These are phyloP conservation scores for Philopedon plagiatum DNA, from an alignment of 2,888 invertebrate genomes.

Conservation along the genomic window DNA sequence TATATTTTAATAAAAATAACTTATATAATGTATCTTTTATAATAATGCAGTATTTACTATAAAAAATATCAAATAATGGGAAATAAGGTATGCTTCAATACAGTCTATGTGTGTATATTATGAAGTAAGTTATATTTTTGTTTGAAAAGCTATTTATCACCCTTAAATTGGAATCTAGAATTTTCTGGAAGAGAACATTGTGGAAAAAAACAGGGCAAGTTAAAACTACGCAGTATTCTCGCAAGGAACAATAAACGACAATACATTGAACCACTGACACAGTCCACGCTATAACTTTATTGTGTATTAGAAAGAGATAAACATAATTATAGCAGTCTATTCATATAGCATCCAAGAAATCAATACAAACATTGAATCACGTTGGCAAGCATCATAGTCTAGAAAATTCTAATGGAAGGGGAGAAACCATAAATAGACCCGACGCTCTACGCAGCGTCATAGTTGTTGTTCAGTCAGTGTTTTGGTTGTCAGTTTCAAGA, in stretches of 20 bases:
- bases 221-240: constrained; percentile 27
- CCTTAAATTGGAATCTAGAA: constrained; percentile 6
- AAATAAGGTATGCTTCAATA: too few species aligned
- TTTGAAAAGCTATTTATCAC: neutral
- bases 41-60: too few species aligned
- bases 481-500: constrained; percentile 17
- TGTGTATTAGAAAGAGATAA: constrained; percentile 13
- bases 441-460: neutral
- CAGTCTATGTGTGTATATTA: neutral
- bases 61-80: too few species aligned
- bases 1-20: too few species aligned
- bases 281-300: neutral
- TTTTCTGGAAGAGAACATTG: neutral
- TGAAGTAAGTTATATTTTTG: neutral
- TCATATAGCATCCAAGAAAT: constrained; percentile 1
- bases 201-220: neutral
- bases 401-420: constrained; percentile 27
- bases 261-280: neutral
- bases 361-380: constrained; percentile 31
- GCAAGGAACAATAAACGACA: constrained; percentile 21
- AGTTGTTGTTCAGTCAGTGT: constrained; percentile 22
- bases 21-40: too few species aligned
- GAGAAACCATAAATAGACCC: constrained; percentile 15
- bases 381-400: constrained; percentile 20
- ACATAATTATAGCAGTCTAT: neutral